phyloP scores from a whole-genome alignment of 2,113 vertebrate species.

The Pelecanus crispus region DNA sequence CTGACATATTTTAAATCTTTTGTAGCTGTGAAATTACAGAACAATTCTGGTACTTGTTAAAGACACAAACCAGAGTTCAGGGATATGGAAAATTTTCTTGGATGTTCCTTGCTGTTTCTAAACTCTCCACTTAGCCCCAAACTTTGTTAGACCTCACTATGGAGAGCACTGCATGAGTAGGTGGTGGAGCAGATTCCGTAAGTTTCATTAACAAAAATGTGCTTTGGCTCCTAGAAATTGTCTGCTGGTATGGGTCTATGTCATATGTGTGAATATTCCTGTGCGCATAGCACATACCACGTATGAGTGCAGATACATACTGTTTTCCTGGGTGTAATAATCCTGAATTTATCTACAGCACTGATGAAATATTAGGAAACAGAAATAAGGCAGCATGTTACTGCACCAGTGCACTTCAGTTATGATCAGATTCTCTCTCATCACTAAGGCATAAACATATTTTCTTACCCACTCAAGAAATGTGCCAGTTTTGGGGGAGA shows the following conservation, averaged over 20 bases:
- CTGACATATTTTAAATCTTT: neutral
- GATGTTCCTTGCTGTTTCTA: neutral
- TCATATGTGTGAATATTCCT: neutral
- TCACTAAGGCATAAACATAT: neutral
- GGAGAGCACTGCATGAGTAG: neutral
- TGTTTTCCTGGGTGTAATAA: neutral
- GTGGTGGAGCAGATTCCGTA: neutral
- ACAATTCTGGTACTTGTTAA: neutral
- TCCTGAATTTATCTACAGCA: neutral
- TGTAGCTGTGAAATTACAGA: neutral
- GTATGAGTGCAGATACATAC: neutral
- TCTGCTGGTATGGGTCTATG: neutral
- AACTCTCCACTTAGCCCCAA: neutral
- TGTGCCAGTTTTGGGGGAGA: rapidly evolving
- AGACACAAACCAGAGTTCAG: neutral
- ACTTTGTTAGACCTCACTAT: no score
- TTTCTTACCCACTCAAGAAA: neutral
- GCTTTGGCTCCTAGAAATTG: neutral
- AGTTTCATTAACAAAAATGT: neutral
- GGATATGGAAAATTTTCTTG: neutral
- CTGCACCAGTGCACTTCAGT: neutral
- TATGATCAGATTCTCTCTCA: neutral
- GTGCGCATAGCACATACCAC: neutral
- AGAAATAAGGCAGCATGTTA: neutral
- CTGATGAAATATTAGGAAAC: neutral